Evolutionary conservation across 1,140 invertebrate species (phyloP).

Genomic region (Tyrophagus putrescentiae): DNA sequence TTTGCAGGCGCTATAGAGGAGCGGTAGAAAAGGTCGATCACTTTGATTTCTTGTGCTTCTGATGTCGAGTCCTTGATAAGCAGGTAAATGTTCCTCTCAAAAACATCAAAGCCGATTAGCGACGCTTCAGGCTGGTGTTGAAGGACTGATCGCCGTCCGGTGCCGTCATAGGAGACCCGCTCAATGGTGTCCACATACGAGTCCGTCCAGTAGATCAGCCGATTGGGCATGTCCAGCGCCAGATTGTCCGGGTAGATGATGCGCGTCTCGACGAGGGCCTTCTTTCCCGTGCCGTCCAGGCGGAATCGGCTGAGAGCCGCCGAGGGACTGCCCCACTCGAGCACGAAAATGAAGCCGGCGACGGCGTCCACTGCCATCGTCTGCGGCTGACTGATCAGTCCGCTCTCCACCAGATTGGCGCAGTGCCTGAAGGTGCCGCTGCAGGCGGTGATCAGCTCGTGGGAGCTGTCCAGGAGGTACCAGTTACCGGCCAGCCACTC

Average conservation of each 20-base stretch:
- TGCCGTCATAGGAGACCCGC: constrained; percentile 43
- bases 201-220: constrained; percentile 37
- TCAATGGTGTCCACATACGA: constrained; percentile 38
- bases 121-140: constrained; percentile 35
- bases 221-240: constrained; percentile 33
- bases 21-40: too few species aligned
- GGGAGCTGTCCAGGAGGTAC: constrained; percentile 47
- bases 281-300: constrained; percentile 35
- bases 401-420: constrained; percentile 36
- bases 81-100: neutral
- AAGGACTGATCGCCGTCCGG: constrained; percentile 56
- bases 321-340: constrained; percentile 34
- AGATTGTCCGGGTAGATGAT: constrained; percentile 31
- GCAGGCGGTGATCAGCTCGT: constrained; percentile 42
- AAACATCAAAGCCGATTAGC: neutral
- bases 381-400: constrained; percentile 37
- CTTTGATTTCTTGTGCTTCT: constrained; percentile 15
- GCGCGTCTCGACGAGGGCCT: constrained; percentile 26
- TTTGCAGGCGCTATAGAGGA: too few species aligned
- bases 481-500: constrained; percentile 40
- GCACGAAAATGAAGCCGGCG: constrained; percentile 40
- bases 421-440: constrained; percentile 38
- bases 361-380: constrained; percentile 44
- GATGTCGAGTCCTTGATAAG: neutral
- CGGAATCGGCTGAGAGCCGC: constrained; percentile 36